A percentile compares a stretch with the other conserved stretches of the same genome.
These are phyloP conservation scores for Eumeta japonica DNA, from an alignment of 1,140 invertebrate species.

Conservation along the genomic window DNA sequence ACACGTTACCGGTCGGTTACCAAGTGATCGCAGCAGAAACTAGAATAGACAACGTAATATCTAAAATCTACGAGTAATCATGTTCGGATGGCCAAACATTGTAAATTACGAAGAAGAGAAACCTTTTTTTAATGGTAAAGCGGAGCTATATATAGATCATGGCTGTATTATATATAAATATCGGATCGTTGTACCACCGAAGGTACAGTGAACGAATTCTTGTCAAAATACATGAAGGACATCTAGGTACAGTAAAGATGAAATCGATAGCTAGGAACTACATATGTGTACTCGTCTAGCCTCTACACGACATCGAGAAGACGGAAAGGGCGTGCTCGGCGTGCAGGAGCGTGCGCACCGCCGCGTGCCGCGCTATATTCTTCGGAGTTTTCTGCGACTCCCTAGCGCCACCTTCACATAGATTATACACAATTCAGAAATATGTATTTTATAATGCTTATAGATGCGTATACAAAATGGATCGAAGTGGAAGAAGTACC, in stretches of 20 bases:
- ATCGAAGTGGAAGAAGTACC: no score
- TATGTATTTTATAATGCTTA: background rate
- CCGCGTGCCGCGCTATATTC: background rate
- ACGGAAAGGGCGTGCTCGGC: background rate
- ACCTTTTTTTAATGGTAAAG: background rate
- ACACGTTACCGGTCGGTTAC: background rate
- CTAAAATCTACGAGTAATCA: background rate
- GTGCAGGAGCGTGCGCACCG: no score
- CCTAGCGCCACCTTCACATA: background rate
- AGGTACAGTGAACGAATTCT: background rate
- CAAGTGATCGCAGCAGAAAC: background rate
- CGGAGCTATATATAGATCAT: slow-evolving; percentile 1
- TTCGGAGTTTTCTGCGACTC: background rate
- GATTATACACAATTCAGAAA: background rate
- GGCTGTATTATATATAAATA: background rate
- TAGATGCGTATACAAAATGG: slow-evolving; percentile 1
- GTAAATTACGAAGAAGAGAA: background rate
- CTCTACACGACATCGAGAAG: no score
- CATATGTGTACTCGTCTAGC: slow-evolving; percentile 2
- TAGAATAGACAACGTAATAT: background rate
- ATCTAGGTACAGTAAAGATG: slow-evolving; percentile 2
- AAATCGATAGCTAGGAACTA: background rate
- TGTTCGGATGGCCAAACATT: background rate
- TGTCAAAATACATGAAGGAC: slow-evolving; percentile 1
- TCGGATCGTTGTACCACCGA: slow-evolving; percentile 1